Base-by-base conservation (phyloP, 2,888 invertebrate genomes). In the Meiosimyza platycephala region DNA sequence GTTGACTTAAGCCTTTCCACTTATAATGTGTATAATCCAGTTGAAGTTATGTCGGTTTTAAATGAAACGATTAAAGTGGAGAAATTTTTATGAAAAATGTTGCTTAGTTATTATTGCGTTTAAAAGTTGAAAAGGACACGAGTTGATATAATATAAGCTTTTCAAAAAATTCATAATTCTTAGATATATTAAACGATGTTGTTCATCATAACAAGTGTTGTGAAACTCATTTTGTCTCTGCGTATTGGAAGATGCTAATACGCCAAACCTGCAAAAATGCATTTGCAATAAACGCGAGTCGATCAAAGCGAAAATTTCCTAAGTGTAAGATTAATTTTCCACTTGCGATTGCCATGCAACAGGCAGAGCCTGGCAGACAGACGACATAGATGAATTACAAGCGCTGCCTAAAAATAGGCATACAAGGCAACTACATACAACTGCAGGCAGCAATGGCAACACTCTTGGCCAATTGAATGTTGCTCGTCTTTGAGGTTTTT, bases 131-230 rank as follows among this genome's bases (percentile, higher is more conserved):
- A 28, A 28, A 28, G 2, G 4, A 28, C 28, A 28, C 28, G 28
- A 28, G 28, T 28, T 28, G 4, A 28, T 28, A 40, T 3, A 48
- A 54, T 54, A 40, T 33, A 28, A 4, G 28, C 16, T 16, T 15
- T 63, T 66, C 72, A 74, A 76, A 74, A n/a, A 76, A 72, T 72
- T 72, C 66, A 68, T 15, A 66, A 16, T 22, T 65, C 12, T 6
- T 13, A 65, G 50, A 18, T 28, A 9, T 28, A 51, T 51, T 28
- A 18, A 13, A 12, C 52, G 6, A 5, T 18, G 11, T 22, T 50
- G 22, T 51, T 51, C 18, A 28, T 3, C 50, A 52, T 50, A 28
- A 55, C 54, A 66, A 72, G 55, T 50, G 63, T 55, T 68, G 33
- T 22, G 47, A 55, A 60, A 57, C 68, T 48, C 52, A 70, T 65